Base-by-base conservation (phyloP, 2,888 invertebrate species). In the Ariolimax columbianus region DNA sequence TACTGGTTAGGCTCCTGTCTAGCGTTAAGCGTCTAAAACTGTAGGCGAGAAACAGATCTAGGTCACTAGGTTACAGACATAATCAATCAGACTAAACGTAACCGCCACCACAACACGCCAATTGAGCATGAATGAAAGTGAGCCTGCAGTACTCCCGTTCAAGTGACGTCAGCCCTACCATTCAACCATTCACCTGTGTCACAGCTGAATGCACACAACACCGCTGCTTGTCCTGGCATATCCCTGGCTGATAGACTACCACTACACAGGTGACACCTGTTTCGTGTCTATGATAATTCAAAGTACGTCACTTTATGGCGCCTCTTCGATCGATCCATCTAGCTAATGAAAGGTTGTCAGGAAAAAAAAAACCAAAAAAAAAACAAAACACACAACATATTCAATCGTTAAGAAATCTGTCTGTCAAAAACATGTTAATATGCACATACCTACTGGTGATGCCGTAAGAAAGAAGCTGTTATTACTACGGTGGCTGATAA, bases 31-130 rank as follows among this genome's bases (percentile, higher is more conserved):
- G 23, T 59, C 38, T n/a, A 26, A 77, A 55, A 47, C 40, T 77
- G 55, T 51, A 40, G 23, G 14, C 14, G n/a, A 77, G 4, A 40
- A 26, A 38, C 26, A 47, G 38, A n/a, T 59, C 55, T 77, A 36
- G 55, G 59, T 38, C 36, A 77, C 33, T 55, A 14, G 77, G 59
- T 59, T 38, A n/a, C 38, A 38, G 36, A 36, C 55, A 4, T 9
- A n/a, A 77, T n/a, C 47, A 38, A 38, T 59, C 38, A 51, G 51
- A 51, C 6, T 51, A 77, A 77, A 43, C 51, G 9, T 77, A 73
- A 38, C 30, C 4, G 30, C 43, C 51, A 51, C 1, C 19, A 23
- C 55, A 47, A 77, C 43, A 51, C 36, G 36, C 51, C n/a, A 55
- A 7, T 26, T 30, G 14, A 55, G 51, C 14, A n/a, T 77, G 59